Evolutionary conservation across 1,140 invertebrate species (phyloP).

Genomic region (Hyles vespertilio): DNA sequence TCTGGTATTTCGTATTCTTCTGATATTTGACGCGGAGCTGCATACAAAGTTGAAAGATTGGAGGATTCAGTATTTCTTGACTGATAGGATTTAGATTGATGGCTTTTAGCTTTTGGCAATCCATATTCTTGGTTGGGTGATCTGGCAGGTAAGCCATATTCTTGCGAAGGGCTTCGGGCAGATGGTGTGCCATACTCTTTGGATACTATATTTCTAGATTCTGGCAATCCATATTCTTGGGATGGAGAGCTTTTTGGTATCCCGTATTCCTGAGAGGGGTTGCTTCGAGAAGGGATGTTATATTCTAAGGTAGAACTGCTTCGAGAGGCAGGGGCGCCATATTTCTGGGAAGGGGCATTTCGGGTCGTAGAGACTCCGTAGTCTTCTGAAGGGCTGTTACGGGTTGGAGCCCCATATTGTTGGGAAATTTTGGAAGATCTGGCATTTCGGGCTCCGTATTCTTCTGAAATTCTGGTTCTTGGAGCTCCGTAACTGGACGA

Average conservation of each 20-base stretch:
- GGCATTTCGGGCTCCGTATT: slow-evolving; percentile 30
- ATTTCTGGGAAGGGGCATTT: slow-evolving; percentile 17
- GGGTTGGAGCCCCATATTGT: slow-evolving; percentile 22
- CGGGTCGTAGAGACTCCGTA: not conserved
- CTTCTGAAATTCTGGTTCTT: slow-evolving; percentile 27
- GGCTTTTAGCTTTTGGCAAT: slow-evolving; percentile 15
- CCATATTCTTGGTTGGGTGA: slow-evolving; percentile 29
- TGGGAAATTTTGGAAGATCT: slow-evolving; percentile 12
- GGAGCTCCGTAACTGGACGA: slow-evolving; percentile 4
- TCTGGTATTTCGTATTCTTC: too few species aligned
- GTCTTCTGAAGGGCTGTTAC: too few species aligned
- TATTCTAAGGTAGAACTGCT: slow-evolving; percentile 4
- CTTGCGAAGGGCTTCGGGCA: slow-evolving; percentile 35
- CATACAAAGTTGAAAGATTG: too few species aligned
- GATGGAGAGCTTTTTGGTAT: too few species aligned
- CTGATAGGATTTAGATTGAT: too few species aligned
- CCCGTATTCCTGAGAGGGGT: too few species aligned
- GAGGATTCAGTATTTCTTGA: too few species aligned
- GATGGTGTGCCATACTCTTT: slow-evolving; percentile 26
- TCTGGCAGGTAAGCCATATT: slow-evolving; percentile 39
- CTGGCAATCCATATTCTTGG: too few species aligned
- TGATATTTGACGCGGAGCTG: too few species aligned
- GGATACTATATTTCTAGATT: too few species aligned
- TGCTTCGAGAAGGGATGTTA: slow-evolving; percentile 1
- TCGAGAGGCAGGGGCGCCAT: slow-evolving; percentile 18